Evolutionary conservation across 2,888 invertebrate species (phyloP), one percentile per base, ranked within the genome.

Genomic region (Apodemia duryi): DNA sequence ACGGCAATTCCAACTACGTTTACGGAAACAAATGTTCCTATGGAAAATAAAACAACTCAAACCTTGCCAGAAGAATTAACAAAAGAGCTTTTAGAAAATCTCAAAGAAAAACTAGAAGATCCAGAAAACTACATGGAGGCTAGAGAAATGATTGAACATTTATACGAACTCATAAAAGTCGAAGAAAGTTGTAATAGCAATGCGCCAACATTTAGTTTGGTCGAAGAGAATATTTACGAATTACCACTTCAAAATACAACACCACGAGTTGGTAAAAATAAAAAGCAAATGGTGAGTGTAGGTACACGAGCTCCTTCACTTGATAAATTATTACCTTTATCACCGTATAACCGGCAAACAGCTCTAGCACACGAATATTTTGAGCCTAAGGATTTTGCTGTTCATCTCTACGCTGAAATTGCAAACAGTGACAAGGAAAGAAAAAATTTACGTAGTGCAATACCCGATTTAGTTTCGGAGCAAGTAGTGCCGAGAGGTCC

Each of bases 1-100:
- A 77, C 86, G 1, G 74, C 73, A 41, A 65, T 92, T 72, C 73
- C 90, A 70, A 73, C 81, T 70, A 70, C 49, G 71, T 85, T 66
- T 80, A 80, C 71, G 0, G 78, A 84, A 51, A 78, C 79, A 63
- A 68, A 71, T 7, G 73, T 82, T 6, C 86, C 85, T 29, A 86
- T 87, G 46, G 94, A 93, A 72, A 93, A 95, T 75, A 94, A 94
- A 81, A 93, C 93, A 41, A 94, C 95, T 1, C 95, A 95, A 78
- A 96, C 96, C 0, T 85, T 96, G 63, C 96, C 96, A 0, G 95
- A 95, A 78, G 95, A 96, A 79, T 78, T 96, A 62, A 95, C 96
- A 0, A 94, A 95, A 72, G 96, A 96, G 74, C 92, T 96, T 63
- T 84, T 96, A 67, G 94, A 94, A 72, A 94, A 94, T 70, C 85